Evolutionary conservation across 1,140 invertebrate genomes (phyloP), one percentile per base, ranked within the genome.

Genomic region (Cydia pomonella): DNA sequence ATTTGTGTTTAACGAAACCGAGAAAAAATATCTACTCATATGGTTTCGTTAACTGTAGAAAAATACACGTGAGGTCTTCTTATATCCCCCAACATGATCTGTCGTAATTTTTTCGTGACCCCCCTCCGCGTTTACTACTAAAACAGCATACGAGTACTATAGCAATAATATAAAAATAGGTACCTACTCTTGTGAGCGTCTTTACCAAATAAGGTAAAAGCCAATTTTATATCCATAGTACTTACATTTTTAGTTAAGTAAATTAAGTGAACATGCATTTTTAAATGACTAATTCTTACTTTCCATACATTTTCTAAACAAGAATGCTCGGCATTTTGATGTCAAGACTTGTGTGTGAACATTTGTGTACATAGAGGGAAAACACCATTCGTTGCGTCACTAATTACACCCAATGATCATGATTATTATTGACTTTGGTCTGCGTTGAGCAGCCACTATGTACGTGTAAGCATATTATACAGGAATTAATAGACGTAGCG

Each of bases 391-490:
- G 29, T 69, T 69, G 23, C 27, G 64, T 69, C 64, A 69, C 64
- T 69, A 41, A 69, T 69, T 69, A 69, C 64, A 33, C 18, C n/a
- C 7, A 29, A 69, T 66, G 63, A 66, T 69, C 18, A 69, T 69
- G 64, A 69, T 69, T 69, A 69, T 69, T 69, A 69, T 69, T 69
- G 64, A 69, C 64, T 69, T 69, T 41, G 29, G 64, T 69, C 9
- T 69, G 64, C 29, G 64, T 29, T 33, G 29, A 7, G 64, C 23
- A 38, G 64, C n/a, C 29, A 38, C 18, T 23, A 33, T 69, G 33
- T 29, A 66, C 53, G 21, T 59, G 23, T 59, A 23, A 59, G 53
- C 12, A 23, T 23, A 23, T 23, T 59, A 59, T n/a, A 12, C 23
- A 23, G 53, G 21, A 27, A 66, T 33, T 66, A 50, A 29, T 69